phyloP scores from a whole-genome alignment of 1,140 invertebrate genomes.

The Brachionus paranguensis region DNA sequence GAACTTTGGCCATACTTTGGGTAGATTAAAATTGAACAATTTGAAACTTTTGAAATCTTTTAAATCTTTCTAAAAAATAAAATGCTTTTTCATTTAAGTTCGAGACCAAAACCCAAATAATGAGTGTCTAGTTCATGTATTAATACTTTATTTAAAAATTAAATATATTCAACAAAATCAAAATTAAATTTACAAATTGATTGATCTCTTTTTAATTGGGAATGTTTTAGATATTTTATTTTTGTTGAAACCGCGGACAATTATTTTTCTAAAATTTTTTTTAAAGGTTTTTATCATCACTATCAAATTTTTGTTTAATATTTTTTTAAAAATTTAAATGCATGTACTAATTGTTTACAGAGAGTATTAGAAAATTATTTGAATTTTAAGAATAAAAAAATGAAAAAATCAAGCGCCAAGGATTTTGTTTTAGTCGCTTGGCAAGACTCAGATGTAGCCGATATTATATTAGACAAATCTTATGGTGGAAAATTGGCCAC shows the following conservation, averaged over 20 bases:
- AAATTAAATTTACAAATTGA: conserved; percentile 3
- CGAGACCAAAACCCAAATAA: not conserved
- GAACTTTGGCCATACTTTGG: conserved; percentile 24
- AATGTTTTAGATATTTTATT: too few relatives aligned
- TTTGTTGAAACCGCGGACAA: too few relatives aligned
- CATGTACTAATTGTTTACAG: not conserved
- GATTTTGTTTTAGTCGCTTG: conserved; percentile 22
- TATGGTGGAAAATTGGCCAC: not conserved
- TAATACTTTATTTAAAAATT: not conserved
- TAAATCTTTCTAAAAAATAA: not conserved
- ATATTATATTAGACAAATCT: conserved; percentile 15
- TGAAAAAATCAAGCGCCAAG: conserved; percentile 9
- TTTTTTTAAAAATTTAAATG: not conserved
- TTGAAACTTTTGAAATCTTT: not conserved
- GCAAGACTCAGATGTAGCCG: conserved; percentile 35
- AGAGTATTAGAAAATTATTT: not conserved
- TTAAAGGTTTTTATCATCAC: too few relatives aligned
- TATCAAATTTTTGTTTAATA: not conserved
- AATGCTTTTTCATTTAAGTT: not conserved
- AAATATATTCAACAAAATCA: not conserved
- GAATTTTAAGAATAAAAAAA: not conserved
- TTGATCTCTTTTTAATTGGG: not conserved
- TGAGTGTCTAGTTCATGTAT: not conserved
- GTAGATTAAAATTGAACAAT: not conserved
- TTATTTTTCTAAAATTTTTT: too few relatives aligned